Percentiles rank a stretch among this genome's conserved stretches.
Evolutionary conservation across 2,797 vertebrate genomes (phyloP).

Genomic region (Microctenopoma steveboyesi): DNA sequence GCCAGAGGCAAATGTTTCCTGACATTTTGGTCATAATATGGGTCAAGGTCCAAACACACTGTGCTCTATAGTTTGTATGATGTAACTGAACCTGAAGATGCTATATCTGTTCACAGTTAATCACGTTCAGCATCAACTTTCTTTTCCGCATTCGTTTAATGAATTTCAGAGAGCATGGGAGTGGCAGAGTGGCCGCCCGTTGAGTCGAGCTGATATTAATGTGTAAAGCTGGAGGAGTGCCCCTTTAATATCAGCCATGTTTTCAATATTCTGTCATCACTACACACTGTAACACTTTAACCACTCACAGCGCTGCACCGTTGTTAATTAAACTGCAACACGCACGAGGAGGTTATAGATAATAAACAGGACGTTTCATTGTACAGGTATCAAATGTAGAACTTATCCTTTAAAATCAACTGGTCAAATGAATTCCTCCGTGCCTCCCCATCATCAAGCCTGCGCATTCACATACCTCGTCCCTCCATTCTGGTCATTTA

Average conservation of each 20-base stretch:
- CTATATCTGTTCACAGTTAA: not conserved
- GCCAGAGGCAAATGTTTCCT: not conserved
- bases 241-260: not conserved
- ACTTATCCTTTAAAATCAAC: not conserved
- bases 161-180: too few species aligned
- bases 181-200: not conserved
- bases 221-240: not conserved
- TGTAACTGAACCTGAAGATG: too few species aligned
- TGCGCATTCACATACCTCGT: conserved; percentile 27
- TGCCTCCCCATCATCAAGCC: conserved; percentile 8
- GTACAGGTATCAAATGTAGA: not conserved
- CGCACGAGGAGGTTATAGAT: not conserved
- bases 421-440: not conserved
- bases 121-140: not conserved
- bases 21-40: not conserved
- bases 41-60: not conserved
- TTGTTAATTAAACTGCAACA: not conserved
- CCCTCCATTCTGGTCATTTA: conserved; percentile 49
- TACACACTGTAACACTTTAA: not conserved
- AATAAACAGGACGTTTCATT: conserved; percentile 1
- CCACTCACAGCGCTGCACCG: not conserved
- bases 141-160: conserved; percentile 4
- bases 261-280: not conserved
- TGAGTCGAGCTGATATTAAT: not conserved
- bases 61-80: too few species aligned